Percentiles rank a stretch among this genome's conserved stretches.
Conservation (phyloP, 2,888 invertebrate species). For the Flabesymbios commensalis region DNA sequence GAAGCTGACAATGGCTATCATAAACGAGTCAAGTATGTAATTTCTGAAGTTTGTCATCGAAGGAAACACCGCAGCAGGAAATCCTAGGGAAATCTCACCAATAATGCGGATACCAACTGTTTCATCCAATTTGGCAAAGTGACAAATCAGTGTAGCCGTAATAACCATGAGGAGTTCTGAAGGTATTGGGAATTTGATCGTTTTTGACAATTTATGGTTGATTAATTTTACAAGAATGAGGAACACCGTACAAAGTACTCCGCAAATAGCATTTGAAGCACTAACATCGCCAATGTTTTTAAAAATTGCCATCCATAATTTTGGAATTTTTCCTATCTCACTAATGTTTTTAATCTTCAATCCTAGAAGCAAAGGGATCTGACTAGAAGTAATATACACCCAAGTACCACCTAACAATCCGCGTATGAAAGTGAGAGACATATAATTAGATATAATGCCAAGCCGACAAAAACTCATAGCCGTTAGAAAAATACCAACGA, state of each 20-base stretch:
- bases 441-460: conserved; percentile 75
- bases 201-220: conserved; percentile 46
- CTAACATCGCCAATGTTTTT: conserved; percentile 67
- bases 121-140: conserved; percentile 34
- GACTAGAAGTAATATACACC: conserved; percentile 31
- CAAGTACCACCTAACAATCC: conserved; percentile 43
- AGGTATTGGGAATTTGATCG: conserved; percentile 72
- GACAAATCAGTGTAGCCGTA: conserved; percentile 45
- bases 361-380: conserved; percentile 42
- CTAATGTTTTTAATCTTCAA: conserved; percentile 44
- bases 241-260: conserved; percentile 68
- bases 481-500: conserved; percentile 66
- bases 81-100: conserved; percentile 46
- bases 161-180: conserved; percentile 57
- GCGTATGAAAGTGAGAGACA: conserved; percentile 70
- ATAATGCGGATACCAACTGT: conserved; percentile 21
- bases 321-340: conserved; percentile 45
- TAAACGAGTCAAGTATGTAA: conserved; percentile 40
- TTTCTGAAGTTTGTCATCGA: conserved; percentile 37
- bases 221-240: conserved; percentile 65
- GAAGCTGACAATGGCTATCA: conserved; percentile 37
- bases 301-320: conserved; percentile 62
- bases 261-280: conserved; percentile 70
- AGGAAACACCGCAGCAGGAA: conserved; percentile 51
- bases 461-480: conserved; percentile 76